phyloP scores from a whole-genome alignment of 1,140 invertebrate genomes.

The Ceratina australensis region DNA sequence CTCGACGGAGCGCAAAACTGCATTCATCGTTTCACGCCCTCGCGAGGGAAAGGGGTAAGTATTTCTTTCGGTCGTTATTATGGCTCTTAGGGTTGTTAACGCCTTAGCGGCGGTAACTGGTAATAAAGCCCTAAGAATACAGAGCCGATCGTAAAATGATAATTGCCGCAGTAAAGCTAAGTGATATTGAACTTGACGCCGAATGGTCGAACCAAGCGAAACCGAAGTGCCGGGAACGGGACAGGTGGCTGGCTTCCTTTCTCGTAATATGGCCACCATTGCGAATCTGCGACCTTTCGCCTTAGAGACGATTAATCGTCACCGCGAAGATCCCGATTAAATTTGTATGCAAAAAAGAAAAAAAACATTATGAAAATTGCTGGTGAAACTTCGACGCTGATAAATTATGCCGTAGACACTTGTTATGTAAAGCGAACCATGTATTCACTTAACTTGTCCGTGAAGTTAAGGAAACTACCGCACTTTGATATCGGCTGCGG shows the following conservation, averaged over 20 bases:
- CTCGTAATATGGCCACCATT: slow-evolving; percentile 29
- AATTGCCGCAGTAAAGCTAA: slow-evolving; percentile 78
- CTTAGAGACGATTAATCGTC: not conserved
- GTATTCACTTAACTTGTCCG: not conserved
- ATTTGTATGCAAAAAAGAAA: not conserved
- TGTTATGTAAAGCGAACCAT: not conserved
- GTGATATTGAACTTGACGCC: slow-evolving; percentile 78
- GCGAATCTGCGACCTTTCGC: not conserved
- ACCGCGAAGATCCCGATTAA: not conserved
- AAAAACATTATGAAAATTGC: no score
- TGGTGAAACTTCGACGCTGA: not conserved
- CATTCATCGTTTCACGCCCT: slow-evolving; percentile 69
- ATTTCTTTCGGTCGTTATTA: slow-evolving; percentile 72
- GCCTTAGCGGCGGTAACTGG: slow-evolving; percentile 67
- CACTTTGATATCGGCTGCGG: not conserved
- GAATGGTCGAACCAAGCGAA: slow-evolving; percentile 62
- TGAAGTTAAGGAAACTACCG: slow-evolving; percentile 2
- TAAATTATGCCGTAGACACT: not conserved
- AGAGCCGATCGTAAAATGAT: slow-evolving; percentile 78
- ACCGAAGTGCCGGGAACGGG: slow-evolving; percentile 48
- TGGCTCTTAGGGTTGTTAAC: slow-evolving; percentile 74
- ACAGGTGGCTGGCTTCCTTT: slow-evolving; percentile 70
- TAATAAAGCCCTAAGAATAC: slow-evolving; percentile 79
- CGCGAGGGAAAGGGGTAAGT: slow-evolving; percentile 60
- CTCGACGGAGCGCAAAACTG: slow-evolving; percentile 67